Evolutionary conservation across 2,113 vertebrate genomes (phyloP), one percentile per base, ranked within the genome.

Genomic region (Syngnathus scovelli): DNA sequence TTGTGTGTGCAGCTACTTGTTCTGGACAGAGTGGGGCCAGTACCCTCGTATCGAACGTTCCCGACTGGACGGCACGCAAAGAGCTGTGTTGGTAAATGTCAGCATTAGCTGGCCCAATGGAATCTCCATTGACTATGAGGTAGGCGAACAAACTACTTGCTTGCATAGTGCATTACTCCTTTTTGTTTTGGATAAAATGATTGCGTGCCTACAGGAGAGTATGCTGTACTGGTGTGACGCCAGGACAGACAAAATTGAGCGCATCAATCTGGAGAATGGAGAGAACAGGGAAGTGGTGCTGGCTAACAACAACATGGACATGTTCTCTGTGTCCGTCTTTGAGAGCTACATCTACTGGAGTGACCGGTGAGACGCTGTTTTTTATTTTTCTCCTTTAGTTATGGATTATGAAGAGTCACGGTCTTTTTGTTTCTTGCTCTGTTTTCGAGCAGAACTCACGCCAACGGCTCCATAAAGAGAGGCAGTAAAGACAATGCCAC

Each of bases 81-180:
- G 96, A 18, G 91, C 93, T 19, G 91, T 99, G 56, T 90, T 99
- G 76, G 95, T 99, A 12, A 98, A 98, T 0, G 84, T 83, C 85
- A 99, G 96, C 78, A 99, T 99, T 88, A 99, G 96, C 76, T 99
- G 97, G 96, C 97, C 97, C 83, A 99, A 99, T 0, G 97, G 97
- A 21, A 96, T 99, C 69, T 98, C 97, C 0, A 93, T 99, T 0
- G 96, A 99, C 90, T 99, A 99, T 0, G 89, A 95, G 95, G 97
- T 99, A 84, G 44, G 18, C 37, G 44, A 10, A 37, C 18, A 2
- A 21, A 27, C 7, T 10, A 3, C 11, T 37, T 36, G 16, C 13
- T 10, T 66, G 41, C 5, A 18, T 9, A 51, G 41, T 11, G 9
- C 43, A 15, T 6, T 52, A 9, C 33, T 56, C 54, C 12, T 33